Evolutionary conservation across 2,888 invertebrate genomes (phyloP).

Genomic region (Polia nebulosa): DNA sequence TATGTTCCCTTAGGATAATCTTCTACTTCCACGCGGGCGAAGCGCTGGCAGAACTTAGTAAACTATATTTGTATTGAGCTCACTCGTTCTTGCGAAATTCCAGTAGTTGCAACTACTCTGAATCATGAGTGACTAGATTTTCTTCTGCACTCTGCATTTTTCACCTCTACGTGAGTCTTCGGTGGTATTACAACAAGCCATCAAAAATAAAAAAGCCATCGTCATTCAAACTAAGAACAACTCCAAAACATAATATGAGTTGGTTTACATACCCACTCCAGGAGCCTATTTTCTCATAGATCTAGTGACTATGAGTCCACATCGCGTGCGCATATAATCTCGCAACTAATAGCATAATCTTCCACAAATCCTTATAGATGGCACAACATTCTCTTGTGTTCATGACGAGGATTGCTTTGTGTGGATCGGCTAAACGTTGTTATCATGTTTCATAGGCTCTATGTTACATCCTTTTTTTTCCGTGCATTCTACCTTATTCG

Average conservation of each 20-base stretch:
- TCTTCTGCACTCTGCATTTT: not conserved
- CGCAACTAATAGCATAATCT: constrained; percentile 61
- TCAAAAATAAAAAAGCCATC: too few relatives aligned
- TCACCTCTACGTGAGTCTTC: too few relatives aligned
- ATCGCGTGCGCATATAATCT: constrained; percentile 58
- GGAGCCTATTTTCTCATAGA: constrained; percentile 40
- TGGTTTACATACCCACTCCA: not conserved
- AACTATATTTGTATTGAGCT: too few relatives aligned
- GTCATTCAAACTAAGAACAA: constrained; percentile 13
- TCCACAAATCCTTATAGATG: constrained; percentile 55
- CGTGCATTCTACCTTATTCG: too few relatives aligned
- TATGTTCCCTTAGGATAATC: too few relatives aligned
- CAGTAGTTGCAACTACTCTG: too few relatives aligned
- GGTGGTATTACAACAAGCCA: not conserved
- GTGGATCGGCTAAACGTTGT: constrained; percentile 14
- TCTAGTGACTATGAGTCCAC: constrained; percentile 39
- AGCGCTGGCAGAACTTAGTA: too few relatives aligned
- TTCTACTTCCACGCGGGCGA: too few relatives aligned
- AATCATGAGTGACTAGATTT: too few relatives aligned
- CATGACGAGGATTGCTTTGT: constrained; percentile 36
- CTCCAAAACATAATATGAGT: not conserved
- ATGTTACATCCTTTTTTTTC: too few relatives aligned
- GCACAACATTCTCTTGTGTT: constrained; percentile 57
- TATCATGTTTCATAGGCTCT: constrained; percentile 37
- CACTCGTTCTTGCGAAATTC: too few relatives aligned